Evolutionary conservation across 2,888 invertebrate genomes (phyloP).

Genomic region (Oscheius sp.): DNA sequence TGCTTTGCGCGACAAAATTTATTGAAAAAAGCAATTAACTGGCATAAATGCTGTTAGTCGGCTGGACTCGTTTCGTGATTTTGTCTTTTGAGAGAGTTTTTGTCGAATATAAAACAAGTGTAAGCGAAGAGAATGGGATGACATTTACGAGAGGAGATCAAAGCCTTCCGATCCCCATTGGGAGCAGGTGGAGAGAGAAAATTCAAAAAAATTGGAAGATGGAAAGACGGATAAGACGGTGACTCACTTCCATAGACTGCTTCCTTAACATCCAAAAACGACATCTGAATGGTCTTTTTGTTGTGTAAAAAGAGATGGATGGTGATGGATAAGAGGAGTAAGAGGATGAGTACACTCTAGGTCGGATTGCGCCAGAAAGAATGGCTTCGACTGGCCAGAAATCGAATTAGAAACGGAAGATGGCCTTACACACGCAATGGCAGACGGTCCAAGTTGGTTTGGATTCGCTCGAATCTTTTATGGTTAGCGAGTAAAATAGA

Average conservation of each 20-base stretch:
- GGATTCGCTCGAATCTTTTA: background rate
- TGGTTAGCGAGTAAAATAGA: background rate
- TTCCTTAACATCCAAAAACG: constrained; percentile 23
- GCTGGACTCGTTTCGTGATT: no score
- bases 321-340: background rate
- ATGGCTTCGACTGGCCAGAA: background rate
- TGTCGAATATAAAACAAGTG: background rate
- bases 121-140: constrained; percentile 1
- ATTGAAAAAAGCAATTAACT: no score
- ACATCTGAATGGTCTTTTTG: constrained; percentile 3
- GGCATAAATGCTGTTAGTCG: no score
- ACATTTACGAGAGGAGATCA: constrained; percentile 9
- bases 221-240: constrained; percentile 11
- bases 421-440: constrained; percentile 4
- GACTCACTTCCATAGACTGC: constrained; percentile 28
- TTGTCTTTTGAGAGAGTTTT: no score
- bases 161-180: constrained; percentile 14
- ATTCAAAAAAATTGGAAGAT: background rate
- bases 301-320: constrained; percentile 1
- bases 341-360: constrained; percentile 13
- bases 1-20: no score
- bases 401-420: constrained; percentile 29
- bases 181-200: background rate
- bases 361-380: background rate
- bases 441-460: background rate